Evolutionary conservation across 2,113 vertebrate genomes (phyloP).

Genomic region (Coptodon rendalli): DNA sequence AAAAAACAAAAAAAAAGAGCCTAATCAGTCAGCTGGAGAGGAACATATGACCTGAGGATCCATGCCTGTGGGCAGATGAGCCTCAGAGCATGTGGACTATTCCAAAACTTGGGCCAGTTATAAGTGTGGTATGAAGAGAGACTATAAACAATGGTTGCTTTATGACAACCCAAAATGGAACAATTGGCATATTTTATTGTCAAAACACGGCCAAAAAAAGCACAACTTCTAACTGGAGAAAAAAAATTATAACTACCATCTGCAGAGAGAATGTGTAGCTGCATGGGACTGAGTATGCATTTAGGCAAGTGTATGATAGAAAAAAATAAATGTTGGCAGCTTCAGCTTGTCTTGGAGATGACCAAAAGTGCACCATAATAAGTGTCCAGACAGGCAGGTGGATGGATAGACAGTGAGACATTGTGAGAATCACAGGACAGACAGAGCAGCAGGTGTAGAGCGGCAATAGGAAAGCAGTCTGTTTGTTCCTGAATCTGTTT

Average conservation of each 20-base stretch:
- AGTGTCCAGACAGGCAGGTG: neutral
- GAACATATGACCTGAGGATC: neutral
- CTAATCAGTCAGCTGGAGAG: neutral
- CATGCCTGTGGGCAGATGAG: constrained; percentile 7
- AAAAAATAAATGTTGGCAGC: neutral
- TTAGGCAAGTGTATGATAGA: neutral
- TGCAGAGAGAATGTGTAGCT: neutral
- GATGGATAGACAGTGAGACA: neutral
- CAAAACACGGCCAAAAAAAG: neutral
- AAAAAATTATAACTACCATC: neutral
- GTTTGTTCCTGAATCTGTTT: neutral
- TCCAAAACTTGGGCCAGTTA: neutral
- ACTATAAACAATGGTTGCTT: constrained; percentile 10
- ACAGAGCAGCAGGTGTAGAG: constrained; percentile 8
- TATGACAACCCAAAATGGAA: neutral
- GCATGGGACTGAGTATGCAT: neutral
- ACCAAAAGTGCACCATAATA: neutral
- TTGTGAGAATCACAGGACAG: neutral
- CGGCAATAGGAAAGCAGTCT: constrained; percentile 9
- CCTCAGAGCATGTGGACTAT: constrained; percentile 1
- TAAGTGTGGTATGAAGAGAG: constrained; percentile 3
- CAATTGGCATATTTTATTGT: neutral
- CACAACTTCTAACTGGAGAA: neutral
- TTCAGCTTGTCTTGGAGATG: neutral
- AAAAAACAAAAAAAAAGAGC: neutral